These are phyloP conservation scores for Brachypteracias leptosomus DNA, from an alignment of 2,113 vertebrate species.

Conservation along the genomic window DNA sequence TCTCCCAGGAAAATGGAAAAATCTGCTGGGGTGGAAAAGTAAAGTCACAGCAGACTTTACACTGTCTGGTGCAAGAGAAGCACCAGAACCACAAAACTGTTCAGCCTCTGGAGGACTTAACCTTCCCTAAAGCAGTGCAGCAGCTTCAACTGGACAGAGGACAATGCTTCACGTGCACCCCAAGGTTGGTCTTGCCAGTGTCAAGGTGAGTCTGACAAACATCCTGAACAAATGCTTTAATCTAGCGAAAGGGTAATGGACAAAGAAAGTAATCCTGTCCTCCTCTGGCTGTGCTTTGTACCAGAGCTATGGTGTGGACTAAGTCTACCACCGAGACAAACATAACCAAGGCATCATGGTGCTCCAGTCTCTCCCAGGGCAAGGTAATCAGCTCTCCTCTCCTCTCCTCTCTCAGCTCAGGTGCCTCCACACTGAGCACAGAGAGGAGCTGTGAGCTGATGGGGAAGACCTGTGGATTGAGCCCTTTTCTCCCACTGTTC, in stretches of 20 bases:
- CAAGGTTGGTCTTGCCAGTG: rapidly evolving
- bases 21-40: neutral
- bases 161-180: rapidly evolving
- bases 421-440: neutral
- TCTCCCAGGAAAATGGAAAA: neutral
- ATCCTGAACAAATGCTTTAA: neutral
- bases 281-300: neutral
- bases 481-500: neutral
- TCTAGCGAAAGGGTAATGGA: neutral
- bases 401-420: neutral
- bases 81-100: neutral
- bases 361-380: neutral
- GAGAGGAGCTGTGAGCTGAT: neutral
- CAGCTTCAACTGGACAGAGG: neutral
- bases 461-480: neutral
- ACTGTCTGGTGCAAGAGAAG: neutral
- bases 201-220: neutral
- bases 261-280: neutral
- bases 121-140: neutral
- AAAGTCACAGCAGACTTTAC: neutral
- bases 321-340: neutral
- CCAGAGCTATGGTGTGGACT: no score
- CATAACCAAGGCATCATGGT: neutral
- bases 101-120: neutral
- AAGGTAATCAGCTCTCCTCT: no score